phyloP scores from a whole-genome alignment of 2,888 invertebrate species.

The Bombylius major region DNA sequence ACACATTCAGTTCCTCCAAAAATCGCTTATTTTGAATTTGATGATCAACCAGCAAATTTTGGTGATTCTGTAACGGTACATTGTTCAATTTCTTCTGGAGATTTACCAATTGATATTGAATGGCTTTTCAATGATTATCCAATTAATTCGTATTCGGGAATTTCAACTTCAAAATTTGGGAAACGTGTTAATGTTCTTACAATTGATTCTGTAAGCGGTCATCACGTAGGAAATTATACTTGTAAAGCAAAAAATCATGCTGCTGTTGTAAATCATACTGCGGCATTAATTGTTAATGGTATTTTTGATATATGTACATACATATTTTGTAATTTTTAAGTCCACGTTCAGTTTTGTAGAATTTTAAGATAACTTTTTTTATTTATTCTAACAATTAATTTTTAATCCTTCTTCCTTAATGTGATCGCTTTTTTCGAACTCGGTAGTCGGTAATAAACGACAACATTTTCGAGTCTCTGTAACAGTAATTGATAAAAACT shows the following conservation, averaged over 20 bases:
- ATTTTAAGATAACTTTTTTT: too few relatives aligned
- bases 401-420: too few relatives aligned
- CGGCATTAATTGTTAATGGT: slow-evolving; percentile 44
- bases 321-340: too few relatives aligned
- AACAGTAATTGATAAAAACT: too few relatives aligned
- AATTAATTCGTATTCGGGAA: slow-evolving; percentile 43
- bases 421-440: too few relatives aligned
- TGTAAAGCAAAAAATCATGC: slow-evolving; percentile 44
- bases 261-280: slow-evolving; percentile 40
- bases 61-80: slow-evolving; percentile 50
- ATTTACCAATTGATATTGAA: slow-evolving; percentile 50
- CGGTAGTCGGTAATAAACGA: too few relatives aligned
- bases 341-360: too few relatives aligned
- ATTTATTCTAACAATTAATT: too few relatives aligned
- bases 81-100: slow-evolving; percentile 55
- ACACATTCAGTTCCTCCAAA: slow-evolving; percentile 33
- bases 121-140: slow-evolving; percentile 55
- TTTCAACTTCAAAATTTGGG: slow-evolving; percentile 38
- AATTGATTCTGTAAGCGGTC: slow-evolving; percentile 44
- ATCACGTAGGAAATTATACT: slow-evolving; percentile 45
- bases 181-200: slow-evolving; percentile 43
- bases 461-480: too few relatives aligned
- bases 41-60: slow-evolving; percentile 47
- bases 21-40: slow-evolving; percentile 41
- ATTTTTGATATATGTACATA: slow-evolving; percentile 6